Base-by-base conservation (phyloP, 2,888 invertebrate species). In the Limnephilus rhombicus region DNA sequence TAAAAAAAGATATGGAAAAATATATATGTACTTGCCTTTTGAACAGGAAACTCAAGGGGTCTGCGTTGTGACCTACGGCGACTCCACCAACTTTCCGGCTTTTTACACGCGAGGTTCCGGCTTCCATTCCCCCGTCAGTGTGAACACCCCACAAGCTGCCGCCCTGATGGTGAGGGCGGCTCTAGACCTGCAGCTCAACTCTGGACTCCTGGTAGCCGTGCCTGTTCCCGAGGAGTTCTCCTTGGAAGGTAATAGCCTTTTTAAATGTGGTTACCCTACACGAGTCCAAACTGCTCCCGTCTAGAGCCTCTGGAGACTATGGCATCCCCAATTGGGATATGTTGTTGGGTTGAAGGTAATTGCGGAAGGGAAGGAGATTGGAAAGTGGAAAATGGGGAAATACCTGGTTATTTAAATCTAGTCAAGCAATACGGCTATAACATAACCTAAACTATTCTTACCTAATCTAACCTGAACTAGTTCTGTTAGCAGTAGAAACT, bases 41-140 rank as follows among this genome's bases (percentile, higher is more conserved):
- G 18, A 68, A 90, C 94, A 98, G 98, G 99, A 99, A 96, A 99
- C 99, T 0, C 98, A 98, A 95, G 99, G 99, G 0, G 99, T 99
- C 1, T 98, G 98, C 94, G 99, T 99, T 0, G 97, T 98, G 80
- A 97, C 98, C 0, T 98, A 97, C 94, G 98, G 98, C 0, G 95
- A 96, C n/a, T 95, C 96, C 0, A 95, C 95, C 0, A 97, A 97
- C 24, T 99, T 99, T 95, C 99, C 99, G 0, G 99, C 99, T 82
- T 99, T 99, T 96, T 99, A 99, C 95, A 98, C 98, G 0, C 95
- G 97, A 7, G 96, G 96, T 92, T 99, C 99, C 94, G 98, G 98
- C 0, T 96, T 95, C 94, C 95, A 95, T 91, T 97, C 98, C 0
- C 98, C 98, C 0, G 97, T 98, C 94, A 97, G 97, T 94, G 97